A percentile compares a stretch with the other conserved stretches of the same genome.
These are phyloP conservation scores for Raja brachyura DNA, from an alignment of 2,113 vertebrate genomes.

Conservation along the genomic window DNA sequence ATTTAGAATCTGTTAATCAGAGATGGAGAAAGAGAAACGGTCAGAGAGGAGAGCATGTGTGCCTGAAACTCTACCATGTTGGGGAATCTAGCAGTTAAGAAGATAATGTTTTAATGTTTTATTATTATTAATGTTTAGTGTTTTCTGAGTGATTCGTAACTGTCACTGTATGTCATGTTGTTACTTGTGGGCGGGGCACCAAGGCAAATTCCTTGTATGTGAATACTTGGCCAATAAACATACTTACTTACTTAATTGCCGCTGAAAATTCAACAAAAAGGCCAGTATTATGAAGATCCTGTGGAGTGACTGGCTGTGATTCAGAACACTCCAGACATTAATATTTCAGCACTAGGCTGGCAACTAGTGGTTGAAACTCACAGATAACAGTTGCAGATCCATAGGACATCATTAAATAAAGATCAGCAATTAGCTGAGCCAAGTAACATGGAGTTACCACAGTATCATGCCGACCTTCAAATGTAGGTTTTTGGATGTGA, in stretches of 20 bases:
- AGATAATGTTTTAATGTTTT: too few species aligned
- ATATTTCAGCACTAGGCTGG: not conserved
- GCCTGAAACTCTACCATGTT: not conserved
- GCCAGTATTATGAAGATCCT: not conserved
- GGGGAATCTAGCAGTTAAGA: not conserved
- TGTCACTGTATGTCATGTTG: too few species aligned
- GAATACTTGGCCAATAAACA: too few species aligned
- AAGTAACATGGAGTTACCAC: not conserved
- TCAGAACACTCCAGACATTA: not conserved
- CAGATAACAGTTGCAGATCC: not conserved
- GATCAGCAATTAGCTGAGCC: not conserved
- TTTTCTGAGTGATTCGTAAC: too few species aligned
- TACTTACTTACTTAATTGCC: too few species aligned
- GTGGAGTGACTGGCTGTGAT: not conserved
- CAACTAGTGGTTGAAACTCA: not conserved
- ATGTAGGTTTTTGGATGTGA: too few species aligned
- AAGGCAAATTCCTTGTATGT: too few species aligned
- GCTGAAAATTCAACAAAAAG: not conserved
- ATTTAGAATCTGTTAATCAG: not conserved
- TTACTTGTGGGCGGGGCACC: too few species aligned
- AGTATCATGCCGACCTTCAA: too few species aligned
- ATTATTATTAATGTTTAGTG: too few species aligned
- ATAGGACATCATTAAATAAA: not conserved
- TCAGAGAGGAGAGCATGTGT: not conserved
- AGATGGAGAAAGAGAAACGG: not conserved